A percentile compares a stretch with the other conserved stretches of the same genome.
phyloP scores from a whole-genome alignment of 2,797 vertebrate species.

The Bradypodion pumilum region DNA sequence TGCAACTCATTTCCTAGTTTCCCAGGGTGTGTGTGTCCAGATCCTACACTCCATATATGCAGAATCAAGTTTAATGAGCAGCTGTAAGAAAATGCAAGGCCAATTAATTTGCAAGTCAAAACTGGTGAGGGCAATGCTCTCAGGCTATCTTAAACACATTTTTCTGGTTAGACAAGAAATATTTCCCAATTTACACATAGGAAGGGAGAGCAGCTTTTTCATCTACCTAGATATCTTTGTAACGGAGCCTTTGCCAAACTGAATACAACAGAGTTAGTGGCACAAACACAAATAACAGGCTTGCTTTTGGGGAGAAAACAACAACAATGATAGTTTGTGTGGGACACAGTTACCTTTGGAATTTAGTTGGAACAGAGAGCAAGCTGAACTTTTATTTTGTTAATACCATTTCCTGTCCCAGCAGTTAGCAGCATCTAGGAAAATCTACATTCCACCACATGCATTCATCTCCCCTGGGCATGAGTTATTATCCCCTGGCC shows the following conservation, averaged over 20 bases:
- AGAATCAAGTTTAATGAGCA: slow-evolving; percentile 78
- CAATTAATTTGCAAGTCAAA: slow-evolving; percentile 79
- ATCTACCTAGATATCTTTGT: slow-evolving; percentile 41
- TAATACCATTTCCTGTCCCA: slow-evolving; percentile 17
- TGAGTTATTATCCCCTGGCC: not conserved
- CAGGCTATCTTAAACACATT: slow-evolving; percentile 62
- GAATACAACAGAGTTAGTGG: not conserved
- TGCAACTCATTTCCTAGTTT: slow-evolving; percentile 81
- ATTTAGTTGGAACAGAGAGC: not conserved
- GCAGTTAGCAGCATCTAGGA: not conserved
- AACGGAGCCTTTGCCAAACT: slow-evolving; percentile 34
- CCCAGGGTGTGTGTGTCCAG: slow-evolving; percentile 62
- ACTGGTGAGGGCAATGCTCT: slow-evolving; percentile 68
- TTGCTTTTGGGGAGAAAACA: not conserved
- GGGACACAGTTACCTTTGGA: not conserved
- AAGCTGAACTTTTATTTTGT: not conserved
- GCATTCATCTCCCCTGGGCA: rapidly evolving
- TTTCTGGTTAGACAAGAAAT: slow-evolving; percentile 57
- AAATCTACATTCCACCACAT: not conserved
- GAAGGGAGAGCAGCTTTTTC: slow-evolving; percentile 41
- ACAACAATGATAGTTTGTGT: not conserved
- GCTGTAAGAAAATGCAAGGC: slow-evolving; percentile 76
- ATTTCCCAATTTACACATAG: slow-evolving; percentile 54
- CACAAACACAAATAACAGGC: too few relatives aligned
- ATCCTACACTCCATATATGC: slow-evolving; percentile 75